These are phyloP conservation scores for Camponotus pennsylvanicus DNA, from an alignment of 1,140 invertebrate species.

Conservation along the genomic window DNA sequence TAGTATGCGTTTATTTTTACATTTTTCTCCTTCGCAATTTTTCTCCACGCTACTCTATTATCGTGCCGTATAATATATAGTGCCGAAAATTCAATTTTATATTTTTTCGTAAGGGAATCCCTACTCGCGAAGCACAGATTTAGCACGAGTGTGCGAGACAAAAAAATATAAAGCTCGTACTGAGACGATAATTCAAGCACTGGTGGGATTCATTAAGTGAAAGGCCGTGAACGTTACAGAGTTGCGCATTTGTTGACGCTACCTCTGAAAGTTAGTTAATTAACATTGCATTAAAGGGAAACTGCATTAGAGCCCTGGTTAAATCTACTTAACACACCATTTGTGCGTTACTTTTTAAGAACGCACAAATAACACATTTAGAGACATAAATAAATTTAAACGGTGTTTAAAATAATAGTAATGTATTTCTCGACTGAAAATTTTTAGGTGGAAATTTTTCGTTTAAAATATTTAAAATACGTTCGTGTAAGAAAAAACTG, in stretches of 20 bases:
- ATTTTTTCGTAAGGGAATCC: background rate
- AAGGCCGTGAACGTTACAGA: background rate
- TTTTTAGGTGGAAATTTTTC: background rate
- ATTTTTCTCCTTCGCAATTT: conserved; percentile 14
- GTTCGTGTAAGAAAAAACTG: too few species aligned
- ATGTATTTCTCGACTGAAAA: background rate
- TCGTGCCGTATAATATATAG: background rate
- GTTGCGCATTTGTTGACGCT: background rate
- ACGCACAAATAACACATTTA: background rate
- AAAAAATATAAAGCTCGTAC: background rate
- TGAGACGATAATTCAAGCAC: background rate
- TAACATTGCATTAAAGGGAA: conserved; percentile 14
- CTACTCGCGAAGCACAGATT: background rate
- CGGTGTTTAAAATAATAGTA: background rate
- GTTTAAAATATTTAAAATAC: background rate
- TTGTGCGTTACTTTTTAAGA: background rate
- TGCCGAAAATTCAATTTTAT: background rate
- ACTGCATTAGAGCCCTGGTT: background rate
- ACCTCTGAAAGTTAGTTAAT: conserved; percentile 29
- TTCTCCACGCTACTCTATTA: background rate
- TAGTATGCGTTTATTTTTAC: background rate
- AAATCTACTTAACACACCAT: background rate
- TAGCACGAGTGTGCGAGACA: background rate
- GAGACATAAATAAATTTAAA: background rate
- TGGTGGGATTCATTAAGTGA: background rate